Evolutionary conservation across 1,140 invertebrate species (phyloP), one percentile per base, ranked within the genome.

Genomic region (Aphis craccivora): DNA sequence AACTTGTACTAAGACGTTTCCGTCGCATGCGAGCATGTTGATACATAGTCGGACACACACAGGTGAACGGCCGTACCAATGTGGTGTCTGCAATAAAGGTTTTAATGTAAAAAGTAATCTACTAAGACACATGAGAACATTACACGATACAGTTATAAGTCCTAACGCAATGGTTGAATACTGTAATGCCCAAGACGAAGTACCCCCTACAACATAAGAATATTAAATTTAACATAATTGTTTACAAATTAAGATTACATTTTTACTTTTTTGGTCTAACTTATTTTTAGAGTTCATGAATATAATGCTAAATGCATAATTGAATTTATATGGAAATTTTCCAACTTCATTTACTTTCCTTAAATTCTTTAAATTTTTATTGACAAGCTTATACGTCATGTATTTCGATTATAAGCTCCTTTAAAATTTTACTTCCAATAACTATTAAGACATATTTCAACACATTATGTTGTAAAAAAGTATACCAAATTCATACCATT

Each of bases 41-140:
- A 97, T 97, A 53, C 95, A 95, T 93, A 94, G 91, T 51, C 91
- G 94, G 30, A 95, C 94, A 14, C 95, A 95, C 84, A 95, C 95
- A 22, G 94, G 94, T 40, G 97, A 97, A 95, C 96, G 96, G 94
- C 97, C 97, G 37, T 97, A 97, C 95, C 95, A 97, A 76, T 97
- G 97, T 95, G 96, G 96, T 60, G 96, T 97, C 60, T 97, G 97
- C 95, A 96, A 96, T 95, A 97, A 97, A 94, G 97, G 97, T 23
- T 97, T 97, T 95, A 97, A 97, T 95, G 97, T 97, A 93, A 97
- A 97, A 95, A 97, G 97, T 94, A 97, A 97, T 95, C 95, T 97
- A 88, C 95, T 97, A 81, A 96, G 97, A 94, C 97, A 97, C 95
- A 95, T 97, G 95, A 96, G 97, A 95, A 97, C 97, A 76, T 95